phyloP scores from a whole-genome alignment of 2,888 invertebrate genomes.

The Eupeodes luniger region DNA sequence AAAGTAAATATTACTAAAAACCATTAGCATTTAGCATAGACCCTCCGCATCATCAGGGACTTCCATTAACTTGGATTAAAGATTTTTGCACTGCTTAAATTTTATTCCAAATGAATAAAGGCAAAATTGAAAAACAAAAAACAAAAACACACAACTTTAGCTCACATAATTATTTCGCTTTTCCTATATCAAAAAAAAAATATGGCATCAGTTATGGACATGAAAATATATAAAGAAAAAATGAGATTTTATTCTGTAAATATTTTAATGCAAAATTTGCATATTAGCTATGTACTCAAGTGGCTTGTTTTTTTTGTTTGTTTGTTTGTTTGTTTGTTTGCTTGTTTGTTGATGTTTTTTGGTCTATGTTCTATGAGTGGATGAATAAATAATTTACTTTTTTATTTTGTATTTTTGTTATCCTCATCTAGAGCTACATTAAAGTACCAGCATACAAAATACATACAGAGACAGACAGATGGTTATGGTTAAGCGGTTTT shows the following conservation, averaged over 20 bases:
- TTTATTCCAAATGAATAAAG: background rate
- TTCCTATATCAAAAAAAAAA: background rate
- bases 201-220: no score
- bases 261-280: background rate
- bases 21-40: no score
- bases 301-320: background rate
- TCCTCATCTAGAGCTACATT: conserved; percentile 2
- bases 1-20: no score
- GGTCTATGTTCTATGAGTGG: conserved; percentile 53
- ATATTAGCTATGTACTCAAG: no score
- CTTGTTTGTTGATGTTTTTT: conserved; percentile 42
- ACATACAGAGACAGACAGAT: conserved; percentile 41
- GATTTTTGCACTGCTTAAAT: no score
- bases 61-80: no score
- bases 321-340: conserved; percentile 17
- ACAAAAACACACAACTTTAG: background rate
- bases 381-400: conserved; percentile 55
- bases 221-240: background rate
- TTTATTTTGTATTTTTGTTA: conserved; percentile 12
- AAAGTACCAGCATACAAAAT: background rate
- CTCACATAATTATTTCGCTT: no score
- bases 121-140: no score
- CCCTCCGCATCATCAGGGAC: no score
- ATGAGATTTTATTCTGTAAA: no score
- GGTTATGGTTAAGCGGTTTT: conserved; percentile 47